phyloP scores from a whole-genome alignment of 2,113 vertebrate genomes.

The Orcinus orca region DNA sequence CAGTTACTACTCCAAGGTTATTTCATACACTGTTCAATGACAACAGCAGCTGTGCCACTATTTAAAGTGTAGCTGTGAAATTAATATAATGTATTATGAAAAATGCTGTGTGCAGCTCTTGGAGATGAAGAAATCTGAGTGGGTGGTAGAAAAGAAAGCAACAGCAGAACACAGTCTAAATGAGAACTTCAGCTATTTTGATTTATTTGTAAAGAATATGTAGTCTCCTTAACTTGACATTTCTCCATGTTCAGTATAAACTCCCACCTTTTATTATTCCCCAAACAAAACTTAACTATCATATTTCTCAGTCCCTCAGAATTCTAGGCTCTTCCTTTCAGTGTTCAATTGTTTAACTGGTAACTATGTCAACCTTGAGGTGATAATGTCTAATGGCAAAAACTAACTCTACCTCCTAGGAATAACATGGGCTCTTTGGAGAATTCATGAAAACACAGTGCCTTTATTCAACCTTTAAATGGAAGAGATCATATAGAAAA shows the following conservation, averaged over 20 bases:
- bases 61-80: conserved; percentile 55
- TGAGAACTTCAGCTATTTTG: background rate
- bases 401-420: background rate
- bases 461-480: background rate
- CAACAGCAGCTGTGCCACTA: conserved; percentile 56
- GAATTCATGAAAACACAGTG: background rate
- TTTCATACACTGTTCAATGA: conserved; percentile 44
- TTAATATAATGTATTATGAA: conserved; percentile 59
- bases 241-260: background rate
- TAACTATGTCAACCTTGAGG: background rate
- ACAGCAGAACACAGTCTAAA: background rate
- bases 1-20: conserved; percentile 53
- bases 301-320: background rate
- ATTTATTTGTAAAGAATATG: conserved; percentile 47
- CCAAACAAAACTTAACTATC: background rate
- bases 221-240: background rate
- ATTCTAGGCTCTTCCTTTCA: background rate
- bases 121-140: conserved; percentile 44
- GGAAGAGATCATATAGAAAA: background rate
- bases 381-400: background rate
- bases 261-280: background rate
- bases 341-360: background rate
- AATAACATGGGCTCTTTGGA: background rate
- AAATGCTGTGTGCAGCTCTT: conserved; percentile 28
- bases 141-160: conserved; percentile 35